Evolutionary conservation across 1,140 invertebrate genomes (phyloP), one percentile per base, ranked within the genome.

Genomic region (Eubasilissa regina): DNA sequence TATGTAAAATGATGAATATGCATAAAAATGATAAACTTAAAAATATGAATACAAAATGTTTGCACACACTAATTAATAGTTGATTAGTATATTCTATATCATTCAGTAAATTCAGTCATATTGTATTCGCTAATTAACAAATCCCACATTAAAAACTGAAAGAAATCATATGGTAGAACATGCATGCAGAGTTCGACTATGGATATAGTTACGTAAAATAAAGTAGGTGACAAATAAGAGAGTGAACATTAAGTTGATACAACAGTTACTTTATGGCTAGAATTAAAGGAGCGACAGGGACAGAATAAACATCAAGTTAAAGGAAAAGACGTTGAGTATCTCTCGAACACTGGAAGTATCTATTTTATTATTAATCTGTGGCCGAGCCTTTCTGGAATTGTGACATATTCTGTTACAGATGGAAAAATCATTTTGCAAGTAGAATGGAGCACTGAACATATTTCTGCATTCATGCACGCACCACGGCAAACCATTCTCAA

Each of bases 171-270:
- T 51, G 51, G 55, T 76, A 79, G 74, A 45, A 48, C 25, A 79
- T 15, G 47, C 79, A 82, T 80, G 78, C 78, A 78, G 73, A 74
- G 60, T 74, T 79, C 55, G 74, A 58, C 80, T 81, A 81, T 73
- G 78, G 66, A 47, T 53, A 64, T 56, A 70, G 70, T 70, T 70
- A 51, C 75, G 19, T 7, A 81, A 79, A 82, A 72, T 74, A 51
- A 79, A 76, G 77, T 53, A 80, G 25, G 68, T 74, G 81, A 79
- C 64, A 81, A 53, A 79, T 73, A 79, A 64, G 58, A 79, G 48
- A 81, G 80, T 82, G 81, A 82, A 82, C 77, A 82, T 79, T 77
- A 70, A 82, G 25, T 79, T 77, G 74, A 79, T 68, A 82, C 81
- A 82, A 79, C 78, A 80, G 43, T 82, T 79, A 82, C 17, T 68